Evolutionary conservation across 1,140 invertebrate genomes (phyloP).

Genomic region (Camponotus pennsylvanicus): DNA sequence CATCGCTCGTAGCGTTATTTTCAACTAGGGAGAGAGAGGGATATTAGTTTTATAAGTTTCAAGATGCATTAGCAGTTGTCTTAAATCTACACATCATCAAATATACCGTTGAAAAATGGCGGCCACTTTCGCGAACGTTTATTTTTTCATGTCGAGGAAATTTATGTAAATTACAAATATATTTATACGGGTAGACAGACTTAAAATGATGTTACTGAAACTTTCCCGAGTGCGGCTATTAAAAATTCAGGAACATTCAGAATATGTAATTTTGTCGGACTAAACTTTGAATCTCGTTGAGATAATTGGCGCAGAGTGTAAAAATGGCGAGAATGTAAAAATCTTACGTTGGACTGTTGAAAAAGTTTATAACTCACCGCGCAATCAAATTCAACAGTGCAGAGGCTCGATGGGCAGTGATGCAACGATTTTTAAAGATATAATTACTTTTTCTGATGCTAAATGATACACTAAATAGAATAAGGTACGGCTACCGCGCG

Average conservation of each 20-base stretch:
- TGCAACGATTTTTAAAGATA: constrained; percentile 57
- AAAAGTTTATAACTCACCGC: constrained; percentile 67
- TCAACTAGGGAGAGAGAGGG: background rate
- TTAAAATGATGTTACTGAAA: constrained; percentile 25
- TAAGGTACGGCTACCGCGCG: constrained; percentile 20
- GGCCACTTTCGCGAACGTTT: background rate
- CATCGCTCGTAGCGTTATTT: background rate
- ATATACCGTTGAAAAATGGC: constrained; percentile 7
- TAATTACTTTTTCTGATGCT: constrained; percentile 70
- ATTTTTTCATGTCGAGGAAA: background rate
- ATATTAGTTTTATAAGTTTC: background rate
- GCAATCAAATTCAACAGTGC: constrained; percentile 55
- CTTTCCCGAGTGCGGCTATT: background rate
- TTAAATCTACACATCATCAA: too few species aligned
- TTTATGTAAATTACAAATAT: constrained; percentile 31
- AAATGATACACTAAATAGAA: constrained; percentile 10
- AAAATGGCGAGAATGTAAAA: background rate
- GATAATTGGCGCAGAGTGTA: background rate
- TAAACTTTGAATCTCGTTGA: background rate
- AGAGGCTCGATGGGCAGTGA: constrained; percentile 33
- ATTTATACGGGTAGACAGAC: background rate
- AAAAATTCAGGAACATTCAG: background rate
- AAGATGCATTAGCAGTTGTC: too few species aligned
- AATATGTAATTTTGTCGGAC: background rate
- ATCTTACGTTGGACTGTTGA: background rate